Evolutionary conservation across 2,797 vertebrate species (phyloP), one percentile per base, ranked within the genome.

Genomic region (Amazonetta brasiliensis): DNA sequence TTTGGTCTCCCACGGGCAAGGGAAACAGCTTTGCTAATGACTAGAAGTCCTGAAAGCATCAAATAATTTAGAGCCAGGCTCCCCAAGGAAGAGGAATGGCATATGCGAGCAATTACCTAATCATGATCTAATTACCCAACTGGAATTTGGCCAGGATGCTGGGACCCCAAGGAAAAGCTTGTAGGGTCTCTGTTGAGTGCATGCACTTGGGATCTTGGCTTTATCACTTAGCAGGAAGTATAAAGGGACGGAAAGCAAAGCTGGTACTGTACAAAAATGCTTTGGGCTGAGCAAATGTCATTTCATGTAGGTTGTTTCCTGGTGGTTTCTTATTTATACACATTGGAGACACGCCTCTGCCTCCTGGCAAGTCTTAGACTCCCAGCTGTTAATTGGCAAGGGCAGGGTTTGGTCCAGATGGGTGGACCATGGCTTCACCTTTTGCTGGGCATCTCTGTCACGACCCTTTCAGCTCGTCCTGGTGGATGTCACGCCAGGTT

Each of bases 21-120:
- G 41, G 30, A 95, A 95, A 69, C 19, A 81, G 52, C 73, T 21
- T 93, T 92, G 50, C 83, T 90, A 91, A 91, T 76, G 59, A 92
- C 77, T 92, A 78, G 62, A 91, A 91, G 52, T 39, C 63, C 66
- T 71, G 60, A 90, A 92, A 81, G 50, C 58, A 90, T 68, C 44
- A 46, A 84, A 86, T 59, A 76, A 79, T 76, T 84, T 78, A 69
- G 23, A 88, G 31, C 11, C 30, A 76, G 37, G 21, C 12, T 91
- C 93, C 56, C 52, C n/a, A 66, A 43, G 67, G 88, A 94, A 87
- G 46, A 50, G 30, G 33, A 91, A 90, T 59, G 46, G 77, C 74
- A 81, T 93, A 84, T 63, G 48, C 30, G 66, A 86, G 31, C 1
- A 12, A 77, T 91, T 92, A 78, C 58, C 73, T 74, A 92, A 88